Evolutionary conservation across 2,113 vertebrate species (phyloP).

Genomic region (Lamprologus sp.): DNA sequence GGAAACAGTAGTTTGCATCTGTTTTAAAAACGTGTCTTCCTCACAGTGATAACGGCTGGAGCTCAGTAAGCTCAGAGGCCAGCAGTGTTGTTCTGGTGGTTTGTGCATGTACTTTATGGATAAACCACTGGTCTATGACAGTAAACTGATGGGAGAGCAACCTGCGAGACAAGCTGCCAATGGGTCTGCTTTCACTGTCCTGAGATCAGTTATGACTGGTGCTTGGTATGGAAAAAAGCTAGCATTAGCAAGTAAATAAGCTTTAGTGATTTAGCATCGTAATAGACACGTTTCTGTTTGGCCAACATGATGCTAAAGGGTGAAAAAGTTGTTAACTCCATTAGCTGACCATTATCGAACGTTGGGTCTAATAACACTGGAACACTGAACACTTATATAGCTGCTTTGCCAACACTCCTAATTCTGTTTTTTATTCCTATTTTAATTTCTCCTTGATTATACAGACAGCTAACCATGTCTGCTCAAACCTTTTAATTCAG

Average conservation of each 20-base stretch:
- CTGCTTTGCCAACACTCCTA: neutral
- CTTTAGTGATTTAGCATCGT: neutral
- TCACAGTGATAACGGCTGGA: neutral
- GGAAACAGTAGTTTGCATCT: neutral
- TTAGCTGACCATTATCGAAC: neutral
- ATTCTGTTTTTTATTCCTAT: neutral
- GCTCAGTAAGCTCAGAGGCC: neutral
- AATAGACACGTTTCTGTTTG: neutral
- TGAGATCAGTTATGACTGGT: neutral
- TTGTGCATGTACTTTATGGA: neutral
- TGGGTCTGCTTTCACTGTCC: neutral
- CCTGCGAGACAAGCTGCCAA: neutral
- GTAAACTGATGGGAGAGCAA: neutral
- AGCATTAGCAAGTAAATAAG: neutral
- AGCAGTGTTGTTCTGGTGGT: neutral
- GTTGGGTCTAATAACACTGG: neutral
- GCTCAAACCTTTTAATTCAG: neutral
- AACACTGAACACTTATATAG: neutral
- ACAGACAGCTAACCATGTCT: neutral
- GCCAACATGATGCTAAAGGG: neutral
- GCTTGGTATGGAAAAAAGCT: neutral
- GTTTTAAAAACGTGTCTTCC: neutral
- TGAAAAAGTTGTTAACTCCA: neutral
- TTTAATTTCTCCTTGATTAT: neutral
- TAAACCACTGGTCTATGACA: neutral